phyloP scores from a whole-genome alignment of 2,113 vertebrate genomes.

The Abramis brama region DNA sequence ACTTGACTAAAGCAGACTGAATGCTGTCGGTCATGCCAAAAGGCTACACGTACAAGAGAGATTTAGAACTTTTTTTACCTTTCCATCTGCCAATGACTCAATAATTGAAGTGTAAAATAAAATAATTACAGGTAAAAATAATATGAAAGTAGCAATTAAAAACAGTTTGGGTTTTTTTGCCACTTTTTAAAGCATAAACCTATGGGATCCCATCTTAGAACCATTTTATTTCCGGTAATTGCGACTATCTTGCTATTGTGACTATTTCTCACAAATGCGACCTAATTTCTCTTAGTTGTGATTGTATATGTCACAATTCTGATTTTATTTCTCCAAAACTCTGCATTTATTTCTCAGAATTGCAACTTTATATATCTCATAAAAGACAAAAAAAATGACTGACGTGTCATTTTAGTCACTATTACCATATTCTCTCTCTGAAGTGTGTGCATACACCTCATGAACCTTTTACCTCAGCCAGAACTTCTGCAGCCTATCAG shows the following conservation, averaged over 20 bases:
- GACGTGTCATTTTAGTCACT: background rate
- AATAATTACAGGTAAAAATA: background rate
- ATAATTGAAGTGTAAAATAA: background rate
- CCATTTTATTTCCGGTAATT: background rate
- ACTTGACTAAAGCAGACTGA: background rate
- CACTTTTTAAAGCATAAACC: background rate
- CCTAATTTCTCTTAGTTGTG: background rate
- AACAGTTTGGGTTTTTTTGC: too few species aligned
- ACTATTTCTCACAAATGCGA: background rate
- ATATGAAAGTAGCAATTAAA: background rate
- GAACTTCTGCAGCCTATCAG: constrained; percentile 19
- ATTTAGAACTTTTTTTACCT: background rate
- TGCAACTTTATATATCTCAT: background rate
- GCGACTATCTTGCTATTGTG: background rate
- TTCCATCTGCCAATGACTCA: background rate
- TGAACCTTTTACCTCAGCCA: constrained; percentile 27
- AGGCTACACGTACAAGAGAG: background rate
- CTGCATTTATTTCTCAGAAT: background rate
- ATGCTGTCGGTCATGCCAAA: background rate
- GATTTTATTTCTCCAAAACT: background rate
- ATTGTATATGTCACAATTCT: background rate
- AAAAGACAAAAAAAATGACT: background rate
- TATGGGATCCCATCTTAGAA: background rate
- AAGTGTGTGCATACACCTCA: constrained; percentile 14
- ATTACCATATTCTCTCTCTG: background rate